Percentiles rank a stretch among this genome's conserved stretches.
Conservation (phyloP, 2,888 invertebrate species). For the Volucella zonaria region DNA sequence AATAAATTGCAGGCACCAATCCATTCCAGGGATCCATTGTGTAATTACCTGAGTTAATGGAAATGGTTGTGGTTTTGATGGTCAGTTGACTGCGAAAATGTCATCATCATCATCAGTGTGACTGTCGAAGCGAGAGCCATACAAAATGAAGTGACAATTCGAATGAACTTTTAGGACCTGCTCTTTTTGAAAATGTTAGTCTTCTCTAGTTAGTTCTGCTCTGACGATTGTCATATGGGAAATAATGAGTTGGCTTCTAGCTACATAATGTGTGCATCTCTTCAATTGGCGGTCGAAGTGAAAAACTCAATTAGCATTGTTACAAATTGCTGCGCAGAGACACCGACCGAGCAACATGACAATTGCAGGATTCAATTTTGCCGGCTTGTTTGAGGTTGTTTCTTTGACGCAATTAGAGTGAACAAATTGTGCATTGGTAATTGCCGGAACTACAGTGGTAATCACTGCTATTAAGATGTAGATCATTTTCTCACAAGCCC, state of each 20-base stretch:
- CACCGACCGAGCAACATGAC: slow-evolving; percentile 23
- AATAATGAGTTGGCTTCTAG: slow-evolving; percentile 37
- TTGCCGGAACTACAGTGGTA: slow-evolving; percentile 31
- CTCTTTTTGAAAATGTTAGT: slow-evolving; percentile 24
- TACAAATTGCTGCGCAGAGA: slow-evolving; percentile 44
- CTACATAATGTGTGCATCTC: slow-evolving; percentile 19
- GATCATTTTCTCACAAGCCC: slow-evolving; percentile 55
- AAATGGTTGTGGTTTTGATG: slow-evolving; percentile 67
- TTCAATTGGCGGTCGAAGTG: slow-evolving; percentile 47
- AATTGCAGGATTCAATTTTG: slow-evolving; percentile 40
- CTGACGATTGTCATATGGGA: slow-evolving; percentile 52
- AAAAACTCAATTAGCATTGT: slow-evolving; percentile 69
- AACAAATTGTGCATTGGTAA: slow-evolving; percentile 48
- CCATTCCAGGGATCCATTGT: slow-evolving; percentile 43
- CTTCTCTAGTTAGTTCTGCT: slow-evolving; percentile 65
- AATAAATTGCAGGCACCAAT: slow-evolving; percentile 68
- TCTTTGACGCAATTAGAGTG: slow-evolving; percentile 47
- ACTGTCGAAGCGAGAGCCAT: slow-evolving; percentile 64
- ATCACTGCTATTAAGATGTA: slow-evolving; percentile 29
- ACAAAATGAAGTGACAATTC: slow-evolving; percentile 70
- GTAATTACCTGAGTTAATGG: slow-evolving; percentile 67
- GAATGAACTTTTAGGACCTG: slow-evolving; percentile 23
- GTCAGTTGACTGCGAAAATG: slow-evolving; percentile 72
- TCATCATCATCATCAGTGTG: slow-evolving; percentile 70
- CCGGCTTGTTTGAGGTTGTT: slow-evolving; percentile 29